A percentile compares a stretch with the other conserved stretches of the same genome.
Conservation (phyloP, 2,797 vertebrate species). For the Siniperca undulata region DNA sequence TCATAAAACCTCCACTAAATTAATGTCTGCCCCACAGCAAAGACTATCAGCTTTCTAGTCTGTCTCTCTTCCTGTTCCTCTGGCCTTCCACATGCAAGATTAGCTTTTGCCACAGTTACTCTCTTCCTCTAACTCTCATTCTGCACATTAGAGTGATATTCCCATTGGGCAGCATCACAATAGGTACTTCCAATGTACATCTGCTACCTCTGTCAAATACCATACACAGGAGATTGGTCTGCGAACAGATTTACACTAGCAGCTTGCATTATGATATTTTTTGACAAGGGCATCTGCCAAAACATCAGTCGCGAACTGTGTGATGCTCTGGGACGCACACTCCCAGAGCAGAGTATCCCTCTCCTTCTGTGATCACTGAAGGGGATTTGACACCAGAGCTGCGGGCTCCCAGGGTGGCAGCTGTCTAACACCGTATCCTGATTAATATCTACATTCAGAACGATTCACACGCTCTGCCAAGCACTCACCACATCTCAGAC, state of each 20-base stretch:
- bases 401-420: conserved; percentile 76
- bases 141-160: conserved; percentile 45
- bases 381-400: conserved; percentile 82
- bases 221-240: conserved; percentile 51
- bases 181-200: conserved; percentile 58
- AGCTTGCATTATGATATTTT: conserved; percentile 71
- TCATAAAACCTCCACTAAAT: conserved; percentile 81
- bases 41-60: conserved; percentile 72
- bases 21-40: conserved; percentile 75
- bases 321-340: conserved; percentile 66
- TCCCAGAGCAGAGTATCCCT: conserved; percentile 75
- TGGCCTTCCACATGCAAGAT: conserved; percentile 38
- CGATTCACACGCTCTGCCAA: conserved; percentile 72
- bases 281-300: conserved; percentile 82
- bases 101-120: conserved; percentile 40
- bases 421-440: conserved; percentile 80
- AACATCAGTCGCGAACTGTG: conserved; percentile 74
- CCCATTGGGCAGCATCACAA: conserved; percentile 56
- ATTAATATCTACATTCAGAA: conserved; percentile 85
- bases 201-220: conserved; percentile 63
- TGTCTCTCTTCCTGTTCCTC: conserved; percentile 65
- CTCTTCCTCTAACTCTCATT: conserved; percentile 23
- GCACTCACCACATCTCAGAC: conserved; percentile 58
- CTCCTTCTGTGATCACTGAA: conserved; percentile 71
- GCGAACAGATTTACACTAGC: conserved; percentile 57